A percentile compares a stretch with the other conserved stretches of the same genome.
Conservation (phyloP, 2,888 invertebrate genomes). For the Endomychus coccineus region DNA sequence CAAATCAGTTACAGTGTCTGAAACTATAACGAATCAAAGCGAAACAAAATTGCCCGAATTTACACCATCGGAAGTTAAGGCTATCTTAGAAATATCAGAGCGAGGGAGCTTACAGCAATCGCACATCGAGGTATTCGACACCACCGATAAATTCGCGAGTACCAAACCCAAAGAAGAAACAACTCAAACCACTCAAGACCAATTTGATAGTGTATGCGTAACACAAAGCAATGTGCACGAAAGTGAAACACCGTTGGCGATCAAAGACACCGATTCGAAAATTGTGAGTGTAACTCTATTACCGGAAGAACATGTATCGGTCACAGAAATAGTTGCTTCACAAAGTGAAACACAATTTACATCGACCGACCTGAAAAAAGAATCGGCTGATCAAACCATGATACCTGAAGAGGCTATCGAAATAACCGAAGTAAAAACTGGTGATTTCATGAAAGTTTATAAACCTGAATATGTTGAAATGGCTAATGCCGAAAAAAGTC, state of each 20-base stretch:
- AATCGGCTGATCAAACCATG: constrained; percentile 37
- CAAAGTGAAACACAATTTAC: constrained; percentile 30
- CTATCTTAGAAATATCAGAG: constrained; percentile 7
- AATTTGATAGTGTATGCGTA: constrained; percentile 42
- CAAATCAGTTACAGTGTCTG: constrained; percentile 5
- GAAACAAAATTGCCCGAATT: constrained; percentile 19
- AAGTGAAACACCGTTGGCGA: constrained; percentile 41
- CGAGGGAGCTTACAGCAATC: constrained; percentile 1
- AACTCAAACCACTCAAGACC: constrained; percentile 2
- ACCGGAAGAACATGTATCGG: constrained; percentile 14
- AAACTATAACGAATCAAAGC: constrained; percentile 15
- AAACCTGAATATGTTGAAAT: constrained; percentile 23
- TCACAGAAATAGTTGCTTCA: constrained; percentile 16
- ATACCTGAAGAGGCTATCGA: constrained; percentile 6
- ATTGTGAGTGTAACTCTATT: constrained; percentile 12
- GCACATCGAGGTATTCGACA: constrained; percentile 5
- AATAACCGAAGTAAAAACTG: constrained; percentile 34
- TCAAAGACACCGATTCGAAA: constrained; percentile 16
- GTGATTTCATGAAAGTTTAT: constrained; percentile 23
- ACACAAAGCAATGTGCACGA: constrained; percentile 41
- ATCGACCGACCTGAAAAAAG: constrained; percentile 33
- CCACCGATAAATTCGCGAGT: constrained; percentile 34
- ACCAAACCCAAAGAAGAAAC: constrained; percentile 29
- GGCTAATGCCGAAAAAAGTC: constrained; percentile 31
- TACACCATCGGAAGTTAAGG: constrained; percentile 24